Percentiles rank a stretch among this genome's conserved stretches.
These are phyloP conservation scores for Pseudorhiza aurosa DNA, from an alignment of 30 jellyfish, hydroid and myxozoan genomes.

Conservation along the genomic window DNA sequence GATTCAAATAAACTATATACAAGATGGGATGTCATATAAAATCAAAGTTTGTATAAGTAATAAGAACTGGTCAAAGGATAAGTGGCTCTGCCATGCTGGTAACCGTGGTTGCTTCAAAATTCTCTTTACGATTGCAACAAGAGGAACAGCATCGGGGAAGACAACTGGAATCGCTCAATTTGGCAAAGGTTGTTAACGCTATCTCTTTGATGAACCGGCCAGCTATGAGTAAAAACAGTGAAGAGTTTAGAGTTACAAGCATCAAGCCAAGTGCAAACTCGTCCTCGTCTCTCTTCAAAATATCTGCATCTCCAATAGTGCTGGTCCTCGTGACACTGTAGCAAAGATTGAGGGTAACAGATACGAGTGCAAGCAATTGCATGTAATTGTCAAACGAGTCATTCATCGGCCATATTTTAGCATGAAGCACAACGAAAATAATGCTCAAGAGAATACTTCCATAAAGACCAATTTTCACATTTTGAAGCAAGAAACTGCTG, in stretches of 20 bases:
- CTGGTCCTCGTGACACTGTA: constrained; percentile 19
- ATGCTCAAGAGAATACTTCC: background rate
- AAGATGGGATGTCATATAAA: too few relatives aligned
- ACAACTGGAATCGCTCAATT: background rate
- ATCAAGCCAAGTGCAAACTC: constrained; percentile 4
- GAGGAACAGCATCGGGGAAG: background rate
- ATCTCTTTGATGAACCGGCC: constrained; percentile 25
- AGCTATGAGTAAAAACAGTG: background rate
- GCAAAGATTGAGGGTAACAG: constrained; percentile 31
- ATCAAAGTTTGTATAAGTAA: too few relatives aligned
- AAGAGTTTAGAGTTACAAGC: constrained; percentile 20
- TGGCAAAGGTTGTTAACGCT: background rate
- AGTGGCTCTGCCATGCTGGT: too few relatives aligned
- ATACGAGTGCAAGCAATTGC: constrained; percentile 33
- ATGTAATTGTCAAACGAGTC: constrained; percentile 30
- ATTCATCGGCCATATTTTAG: constrained; percentile 31
- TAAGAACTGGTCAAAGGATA: too few relatives aligned
- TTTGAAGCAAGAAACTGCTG: background rate
- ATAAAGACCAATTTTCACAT: constrained; percentile 8
- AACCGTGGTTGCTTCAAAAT: background rate
- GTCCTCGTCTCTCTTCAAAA: constrained; percentile 1
- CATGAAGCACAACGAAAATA: constrained; percentile 43
- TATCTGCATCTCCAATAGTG: constrained; percentile 26
- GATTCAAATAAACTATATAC: too few relatives aligned
- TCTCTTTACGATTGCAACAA: background rate